phyloP scores from a whole-genome alignment of 2,113 vertebrate species.

The Peromyscus leucopus region DNA sequence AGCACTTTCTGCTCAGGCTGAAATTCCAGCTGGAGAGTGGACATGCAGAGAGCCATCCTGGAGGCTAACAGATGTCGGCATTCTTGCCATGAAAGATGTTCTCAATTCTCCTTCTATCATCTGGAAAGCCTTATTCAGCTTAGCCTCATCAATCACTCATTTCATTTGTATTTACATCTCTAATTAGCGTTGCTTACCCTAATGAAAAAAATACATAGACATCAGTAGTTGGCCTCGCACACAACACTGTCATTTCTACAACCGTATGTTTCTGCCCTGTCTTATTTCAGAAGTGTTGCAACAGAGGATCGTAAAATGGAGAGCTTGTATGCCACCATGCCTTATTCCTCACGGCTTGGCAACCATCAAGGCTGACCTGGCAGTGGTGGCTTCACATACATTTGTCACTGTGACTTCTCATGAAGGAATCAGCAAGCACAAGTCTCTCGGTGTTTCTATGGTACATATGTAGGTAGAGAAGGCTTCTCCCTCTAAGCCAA shows the following conservation, averaged over 20 bases:
- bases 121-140: neutral
- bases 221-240: neutral
- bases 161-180: conserved; percentile 30
- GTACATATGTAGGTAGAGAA: neutral
- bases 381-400: neutral
- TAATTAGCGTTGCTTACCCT: neutral
- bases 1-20: neutral
- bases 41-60: neutral
- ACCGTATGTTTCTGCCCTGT: neutral
- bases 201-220: neutral
- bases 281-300: neutral
- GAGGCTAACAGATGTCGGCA: neutral
- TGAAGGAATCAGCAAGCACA: no score
- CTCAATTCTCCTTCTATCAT: neutral
- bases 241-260: neutral
- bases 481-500: neutral
- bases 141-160: neutral
- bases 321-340: neutral
- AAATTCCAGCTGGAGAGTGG: neutral
- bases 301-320: neutral
- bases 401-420: neutral
- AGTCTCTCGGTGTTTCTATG: neutral
- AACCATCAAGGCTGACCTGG: neutral
- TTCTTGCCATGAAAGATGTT: neutral
- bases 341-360: neutral